phyloP scores from a whole-genome alignment of 2,797 vertebrate species.

The Tokudaia muenninki region DNA sequence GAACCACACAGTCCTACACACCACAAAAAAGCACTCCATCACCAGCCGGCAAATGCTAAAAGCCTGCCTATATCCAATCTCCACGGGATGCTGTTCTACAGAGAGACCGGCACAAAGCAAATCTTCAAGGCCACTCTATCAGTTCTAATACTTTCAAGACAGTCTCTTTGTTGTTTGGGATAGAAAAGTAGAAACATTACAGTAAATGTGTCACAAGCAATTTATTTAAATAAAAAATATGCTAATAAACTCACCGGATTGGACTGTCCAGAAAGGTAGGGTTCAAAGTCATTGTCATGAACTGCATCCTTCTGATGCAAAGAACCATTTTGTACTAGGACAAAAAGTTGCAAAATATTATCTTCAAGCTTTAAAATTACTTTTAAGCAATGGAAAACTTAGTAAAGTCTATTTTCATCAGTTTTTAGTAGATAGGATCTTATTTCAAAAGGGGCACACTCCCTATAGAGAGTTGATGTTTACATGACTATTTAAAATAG shows the following conservation, averaged over 20 bases:
- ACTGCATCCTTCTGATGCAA: slow-evolving; percentile 97
- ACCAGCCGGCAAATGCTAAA: neutral
- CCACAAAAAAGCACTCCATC: accelerated
- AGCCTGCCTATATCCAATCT: neutral
- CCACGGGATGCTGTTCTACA: too few species aligned
- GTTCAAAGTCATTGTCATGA: slow-evolving; percentile 98
- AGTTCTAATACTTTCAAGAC: neutral
- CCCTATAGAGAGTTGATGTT: neutral
- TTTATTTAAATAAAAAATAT: neutral
- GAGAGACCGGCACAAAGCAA: neutral
- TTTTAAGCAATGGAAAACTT: neutral
- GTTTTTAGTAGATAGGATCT: neutral
- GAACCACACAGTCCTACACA: too few species aligned
- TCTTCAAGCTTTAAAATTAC: neutral
- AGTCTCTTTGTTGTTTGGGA: neutral
- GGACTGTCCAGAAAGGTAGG: slow-evolving; percentile 96
- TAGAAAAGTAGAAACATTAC: neutral
- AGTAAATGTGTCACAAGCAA: neutral
- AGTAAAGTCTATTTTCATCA: neutral
- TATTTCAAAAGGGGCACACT: neutral
- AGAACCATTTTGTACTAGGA: slow-evolving; percentile 98
- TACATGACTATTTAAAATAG: neutral
- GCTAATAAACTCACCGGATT: slow-evolving; percentile 92
- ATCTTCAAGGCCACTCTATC: neutral
- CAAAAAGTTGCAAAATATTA: slow-evolving; percentile 75